phyloP scores from a whole-genome alignment of 30 jellyfish, hydroid and myxozoan species.

The Hydractinia symbiolongicarpus region DNA sequence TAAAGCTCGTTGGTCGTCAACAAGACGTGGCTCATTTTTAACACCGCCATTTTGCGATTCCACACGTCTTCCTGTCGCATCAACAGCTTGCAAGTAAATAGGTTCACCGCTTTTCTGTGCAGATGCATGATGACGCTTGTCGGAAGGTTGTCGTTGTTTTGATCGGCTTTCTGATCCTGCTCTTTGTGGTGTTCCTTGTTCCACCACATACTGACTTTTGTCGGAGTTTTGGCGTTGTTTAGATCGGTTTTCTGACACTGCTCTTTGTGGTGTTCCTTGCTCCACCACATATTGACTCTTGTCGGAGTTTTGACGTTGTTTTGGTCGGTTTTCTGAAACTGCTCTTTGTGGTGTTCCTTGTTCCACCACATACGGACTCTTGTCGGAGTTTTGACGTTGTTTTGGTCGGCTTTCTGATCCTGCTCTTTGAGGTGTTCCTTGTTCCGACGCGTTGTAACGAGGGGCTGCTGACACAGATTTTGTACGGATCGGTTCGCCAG shows the following conservation, averaged over 20 bases:
- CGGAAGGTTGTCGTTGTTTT: neutral
- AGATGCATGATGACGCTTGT: too few species aligned
- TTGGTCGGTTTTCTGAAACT: too few species aligned
- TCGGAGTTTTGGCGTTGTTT: neutral
- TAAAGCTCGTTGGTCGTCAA: constrained; percentile 13
- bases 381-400: too few species aligned
- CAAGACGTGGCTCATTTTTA: neutral
- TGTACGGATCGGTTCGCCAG: neutral
- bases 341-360: neutral
- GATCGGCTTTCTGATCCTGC: neutral
- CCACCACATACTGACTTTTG: too few species aligned
- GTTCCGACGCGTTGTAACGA: neutral
- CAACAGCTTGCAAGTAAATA: constrained; percentile 18
- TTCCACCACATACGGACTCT: too few species aligned
- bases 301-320: too few species aligned
- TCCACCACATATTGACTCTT: too few species aligned
- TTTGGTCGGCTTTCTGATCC: too few species aligned
- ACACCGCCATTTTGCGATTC: neutral
- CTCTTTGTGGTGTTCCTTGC: neutral
- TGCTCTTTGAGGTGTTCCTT: neutral
- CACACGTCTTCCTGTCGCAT: constrained; percentile 6
- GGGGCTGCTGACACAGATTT: neutral
- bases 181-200: neutral
- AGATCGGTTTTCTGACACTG: neutral
- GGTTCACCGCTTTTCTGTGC: constrained; percentile 2